Base-by-base conservation (phyloP, 1,140 invertebrate species). In the Polypedilum pembai region DNA sequence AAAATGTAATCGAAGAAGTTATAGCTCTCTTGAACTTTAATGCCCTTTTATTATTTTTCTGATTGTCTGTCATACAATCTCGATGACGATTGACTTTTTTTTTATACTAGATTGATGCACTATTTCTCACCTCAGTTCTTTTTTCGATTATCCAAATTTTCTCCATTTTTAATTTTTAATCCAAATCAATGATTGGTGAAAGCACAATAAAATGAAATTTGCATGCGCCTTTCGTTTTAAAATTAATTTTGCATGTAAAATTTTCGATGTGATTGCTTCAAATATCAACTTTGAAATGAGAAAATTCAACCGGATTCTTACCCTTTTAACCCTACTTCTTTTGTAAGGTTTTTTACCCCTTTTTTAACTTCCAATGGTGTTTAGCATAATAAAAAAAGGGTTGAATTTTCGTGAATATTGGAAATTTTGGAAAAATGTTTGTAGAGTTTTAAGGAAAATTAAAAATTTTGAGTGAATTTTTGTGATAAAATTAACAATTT, bases 1-100 rank as follows among this genome's bases (percentile, higher is more conserved):
- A 69, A 69, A 69, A 69, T 69, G 65, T 69, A 69, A 69, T 69
- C 65, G 65, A 69, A 69, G 65, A 69, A 69, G 65, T 69, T 69
- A 69, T 69, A 18, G 65, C 65, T 69, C 65, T 69, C 65, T 69
- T 69, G 65, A 69, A 69, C 65, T 69, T 69, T 69, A 20, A 69
- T 69, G 65, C 17, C 65, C 65, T 69, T 69, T 69, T 69, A 69
- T 69, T 56, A 12, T 56, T 56, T 18, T 69, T 18, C n/a, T 56
- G n/a, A 15, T 20, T 69, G 65, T 10, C 17, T 69, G 65, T 10
- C 17, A 20, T 69, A 20, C 65, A 69, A 18, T n/a, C 65, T 69
- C 10, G 65, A 69, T 69, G 65, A 69, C 12, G 15, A 10, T 21
- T 20, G 17, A 33, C 24, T 33, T 33, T 33, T 33, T 33, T 33